These are phyloP conservation scores for Pyrochroa serraticornis DNA, from an alignment of 2,888 invertebrate species.

Conservation along the genomic window DNA sequence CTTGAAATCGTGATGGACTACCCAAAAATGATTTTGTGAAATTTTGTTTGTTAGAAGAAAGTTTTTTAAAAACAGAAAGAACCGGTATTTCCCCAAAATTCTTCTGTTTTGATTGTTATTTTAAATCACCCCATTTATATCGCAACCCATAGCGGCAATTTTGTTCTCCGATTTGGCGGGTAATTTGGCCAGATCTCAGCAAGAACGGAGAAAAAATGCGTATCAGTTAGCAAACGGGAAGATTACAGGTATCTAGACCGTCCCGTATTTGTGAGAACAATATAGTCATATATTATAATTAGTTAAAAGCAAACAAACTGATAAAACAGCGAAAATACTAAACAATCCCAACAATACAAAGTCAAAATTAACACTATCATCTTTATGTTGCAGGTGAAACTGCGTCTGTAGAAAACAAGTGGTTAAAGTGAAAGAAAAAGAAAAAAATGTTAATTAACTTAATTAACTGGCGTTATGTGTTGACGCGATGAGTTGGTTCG, in stretches of 20 bases:
- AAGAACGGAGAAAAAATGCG: too few relatives aligned
- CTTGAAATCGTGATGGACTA: too few relatives aligned
- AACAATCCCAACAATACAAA: slow-evolving; percentile 6
- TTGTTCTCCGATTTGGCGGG: too few relatives aligned
- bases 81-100: too few relatives aligned
- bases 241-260: slow-evolving; percentile 1
- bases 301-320: slow-evolving; percentile 24
- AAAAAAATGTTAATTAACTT: slow-evolving; percentile 5
- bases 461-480: background rate
- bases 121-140: too few relatives aligned
- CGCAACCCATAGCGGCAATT: too few relatives aligned
- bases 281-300: slow-evolving; percentile 27
- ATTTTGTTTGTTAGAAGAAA: too few relatives aligned
- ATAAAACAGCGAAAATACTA: slow-evolving; percentile 16
- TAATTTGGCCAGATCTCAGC: too few relatives aligned
- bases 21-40: too few relatives aligned
- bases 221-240: too few relatives aligned
- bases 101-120: too few relatives aligned
- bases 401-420: background rate
- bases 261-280: slow-evolving; percentile 15
- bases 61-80: too few relatives aligned
- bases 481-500: slow-evolving; percentile 23
- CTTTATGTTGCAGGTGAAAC: slow-evolving; percentile 18
- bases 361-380: background rate
- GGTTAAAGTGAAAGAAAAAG: background rate